Conservation (phyloP, 2,113 vertebrate species). For the Dromiciops gliroides region DNA sequence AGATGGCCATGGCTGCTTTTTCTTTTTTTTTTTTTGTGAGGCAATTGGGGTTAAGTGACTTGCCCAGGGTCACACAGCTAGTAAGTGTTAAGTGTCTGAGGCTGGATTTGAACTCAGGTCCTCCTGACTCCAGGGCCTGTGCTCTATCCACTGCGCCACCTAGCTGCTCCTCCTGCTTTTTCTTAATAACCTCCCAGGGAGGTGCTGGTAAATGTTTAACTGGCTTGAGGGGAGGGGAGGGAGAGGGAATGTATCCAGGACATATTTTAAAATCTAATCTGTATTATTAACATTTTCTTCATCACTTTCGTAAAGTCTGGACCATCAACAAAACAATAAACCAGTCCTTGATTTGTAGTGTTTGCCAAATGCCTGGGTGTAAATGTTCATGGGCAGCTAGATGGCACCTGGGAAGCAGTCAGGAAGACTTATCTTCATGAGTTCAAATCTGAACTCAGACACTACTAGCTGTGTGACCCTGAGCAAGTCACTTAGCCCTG, state of each 20-base stretch:
- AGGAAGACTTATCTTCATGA: neutral
- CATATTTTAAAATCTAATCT: neutral
- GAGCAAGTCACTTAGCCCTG: neutral
- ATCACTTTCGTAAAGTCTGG: neutral
- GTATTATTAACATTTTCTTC: neutral
- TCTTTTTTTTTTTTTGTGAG: too few relatives aligned
- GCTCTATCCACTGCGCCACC: too few relatives aligned
- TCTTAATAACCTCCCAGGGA: neutral
- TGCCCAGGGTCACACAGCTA: too few relatives aligned
- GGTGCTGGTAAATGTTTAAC: neutral
- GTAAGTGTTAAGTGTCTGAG: too few relatives aligned
- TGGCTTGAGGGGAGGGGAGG: neutral
- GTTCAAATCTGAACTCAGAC: neutral
- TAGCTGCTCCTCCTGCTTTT: too few relatives aligned
- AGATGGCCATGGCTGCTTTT: neutral
- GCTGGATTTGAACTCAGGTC: too few relatives aligned
- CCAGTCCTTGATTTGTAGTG: neutral
- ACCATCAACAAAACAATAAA: neutral
- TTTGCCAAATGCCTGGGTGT: neutral
- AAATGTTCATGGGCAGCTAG: neutral
- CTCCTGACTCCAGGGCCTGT: too few relatives aligned
- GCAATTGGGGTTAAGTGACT: too few relatives aligned
- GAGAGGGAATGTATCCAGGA: neutral
- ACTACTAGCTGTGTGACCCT: neutral
- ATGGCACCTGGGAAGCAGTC: neutral